These are phyloP conservation scores for Beroe ovata DNA, from an alignment of 37 sponge, comb jelly and placozoan species.

Conservation along the genomic window DNA sequence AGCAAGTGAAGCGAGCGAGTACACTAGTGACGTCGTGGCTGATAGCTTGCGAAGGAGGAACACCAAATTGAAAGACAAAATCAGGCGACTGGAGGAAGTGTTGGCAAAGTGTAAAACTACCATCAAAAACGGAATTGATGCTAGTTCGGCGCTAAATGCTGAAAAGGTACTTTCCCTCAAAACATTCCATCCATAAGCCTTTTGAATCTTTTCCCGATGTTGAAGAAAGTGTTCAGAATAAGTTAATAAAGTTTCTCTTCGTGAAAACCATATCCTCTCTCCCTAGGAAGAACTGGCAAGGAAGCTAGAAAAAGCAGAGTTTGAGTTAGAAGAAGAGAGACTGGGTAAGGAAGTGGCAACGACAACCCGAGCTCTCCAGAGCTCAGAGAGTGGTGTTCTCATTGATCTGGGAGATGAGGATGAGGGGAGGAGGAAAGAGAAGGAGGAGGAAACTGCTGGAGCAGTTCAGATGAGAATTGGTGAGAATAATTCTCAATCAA, in stretches of 20 bases:
- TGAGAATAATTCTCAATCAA: too few relatives aligned
- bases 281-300: not conserved
- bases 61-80: conserved; percentile 56
- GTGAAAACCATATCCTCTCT: too few relatives aligned
- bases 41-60: conserved; percentile 44
- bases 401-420: not conserved
- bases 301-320: conserved; percentile 20
- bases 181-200: too few relatives aligned
- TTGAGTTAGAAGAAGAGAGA: conserved; percentile 17
- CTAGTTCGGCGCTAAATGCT: not conserved
- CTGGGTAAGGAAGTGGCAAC: not conserved
- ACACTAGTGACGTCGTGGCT: conserved; percentile 7
- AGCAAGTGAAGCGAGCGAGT: conserved; percentile 49
- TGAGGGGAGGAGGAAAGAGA: not conserved
- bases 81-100: conserved; percentile 39
- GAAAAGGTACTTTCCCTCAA: conserved; percentile 56
- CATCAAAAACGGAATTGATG: conserved; percentile 40
- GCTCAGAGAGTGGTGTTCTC: not conserved
- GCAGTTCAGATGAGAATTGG: not conserved
- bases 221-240: too few relatives aligned
- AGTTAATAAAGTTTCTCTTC: too few relatives aligned
- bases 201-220: too few relatives aligned
- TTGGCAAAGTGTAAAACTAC: conserved; percentile 66
- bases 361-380: not conserved
- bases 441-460: not conserved